A percentile compares a stretch with the other conserved stretches of the same genome.
Evolutionary conservation across 2,797 vertebrate species (phyloP).

Genomic region (Heteromormyrus szaboi): DNA sequence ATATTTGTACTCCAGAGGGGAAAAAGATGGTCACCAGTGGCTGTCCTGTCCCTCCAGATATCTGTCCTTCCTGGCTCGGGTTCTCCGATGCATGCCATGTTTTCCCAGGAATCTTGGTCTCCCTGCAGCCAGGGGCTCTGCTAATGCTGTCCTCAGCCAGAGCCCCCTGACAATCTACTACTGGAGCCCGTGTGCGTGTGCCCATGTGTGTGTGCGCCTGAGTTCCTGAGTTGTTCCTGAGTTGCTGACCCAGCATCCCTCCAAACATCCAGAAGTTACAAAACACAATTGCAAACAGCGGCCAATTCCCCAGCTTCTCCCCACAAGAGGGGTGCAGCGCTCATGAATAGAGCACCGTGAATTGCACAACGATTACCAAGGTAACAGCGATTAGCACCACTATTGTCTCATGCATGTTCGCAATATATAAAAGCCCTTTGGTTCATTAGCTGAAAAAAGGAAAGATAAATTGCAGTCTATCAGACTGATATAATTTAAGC

Average conservation of each 20-base stretch:
- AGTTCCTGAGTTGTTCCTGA: neutral
- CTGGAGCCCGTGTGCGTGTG: neutral
- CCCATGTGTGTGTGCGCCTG: neutral
- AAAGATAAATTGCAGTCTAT: slow-evolving; percentile 19
- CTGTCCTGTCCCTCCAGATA: neutral
- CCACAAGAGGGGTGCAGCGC: neutral
- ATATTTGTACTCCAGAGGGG: neutral
- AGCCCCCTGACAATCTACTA: neutral
- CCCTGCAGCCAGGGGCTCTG: neutral
- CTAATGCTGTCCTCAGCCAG: neutral
- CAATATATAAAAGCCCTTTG: slow-evolving; percentile 13
- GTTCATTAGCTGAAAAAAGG: slow-evolving; percentile 10
- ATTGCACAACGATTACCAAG: slow-evolving; percentile 13
- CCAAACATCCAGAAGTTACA: slow-evolving; percentile 9
- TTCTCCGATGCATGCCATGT: neutral
- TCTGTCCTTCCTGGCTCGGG: neutral
- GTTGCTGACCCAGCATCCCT: slow-evolving; percentile 8
- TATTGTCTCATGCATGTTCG: slow-evolving; percentile 8
- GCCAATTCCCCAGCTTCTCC: slow-evolving; percentile 11
- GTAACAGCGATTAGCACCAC: slow-evolving; percentile 14
- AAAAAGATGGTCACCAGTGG: neutral
- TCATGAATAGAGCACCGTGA: neutral
- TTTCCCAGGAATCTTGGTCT: neutral
- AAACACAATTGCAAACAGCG: slow-evolving; percentile 5
- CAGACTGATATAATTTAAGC: slow-evolving; percentile 14